Evolutionary conservation across 2,113 vertebrate genomes (phyloP).

Genomic region (Daphoenositta chrysoptera): DNA sequence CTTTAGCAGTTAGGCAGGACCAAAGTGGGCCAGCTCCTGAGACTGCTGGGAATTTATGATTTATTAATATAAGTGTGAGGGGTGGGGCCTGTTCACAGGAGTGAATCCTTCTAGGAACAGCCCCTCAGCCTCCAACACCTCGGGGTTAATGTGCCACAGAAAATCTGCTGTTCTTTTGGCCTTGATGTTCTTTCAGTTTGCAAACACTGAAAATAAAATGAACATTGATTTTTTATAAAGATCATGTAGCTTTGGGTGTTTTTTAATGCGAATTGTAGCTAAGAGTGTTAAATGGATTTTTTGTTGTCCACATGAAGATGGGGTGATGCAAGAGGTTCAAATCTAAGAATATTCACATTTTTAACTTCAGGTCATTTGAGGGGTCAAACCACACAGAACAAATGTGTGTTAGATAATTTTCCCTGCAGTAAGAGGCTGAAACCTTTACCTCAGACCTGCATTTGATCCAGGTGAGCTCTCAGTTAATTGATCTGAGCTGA

Average conservation of each 20-base stretch:
- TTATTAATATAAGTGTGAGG: neutral
- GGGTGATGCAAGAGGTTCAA: neutral
- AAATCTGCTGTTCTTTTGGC: neutral
- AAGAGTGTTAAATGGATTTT: accelerated
- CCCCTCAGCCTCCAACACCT: neutral
- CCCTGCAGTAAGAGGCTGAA: neutral
- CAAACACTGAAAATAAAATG: neutral
- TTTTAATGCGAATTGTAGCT: neutral
- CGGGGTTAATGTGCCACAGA: accelerated
- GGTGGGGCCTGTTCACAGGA: neutral
- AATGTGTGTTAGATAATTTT: neutral
- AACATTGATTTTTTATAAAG: neutral
- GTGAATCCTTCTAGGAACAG: neutral
- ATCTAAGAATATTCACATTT: neutral
- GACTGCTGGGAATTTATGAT: neutral
- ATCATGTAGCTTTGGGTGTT: neutral
- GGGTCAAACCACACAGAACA: neutral
- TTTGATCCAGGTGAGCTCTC: neutral
- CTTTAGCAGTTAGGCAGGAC: neutral
- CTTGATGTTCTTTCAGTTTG: neutral
- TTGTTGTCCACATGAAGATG: neutral
- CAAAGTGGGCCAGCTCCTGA: neutral
- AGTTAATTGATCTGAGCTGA: neutral
- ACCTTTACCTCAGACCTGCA: neutral
- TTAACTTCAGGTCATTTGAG: neutral